Percentiles rank a stretch among this genome's conserved stretches.
Conservation (phyloP, 2,888 invertebrate genomes). For the Papilio elwesi region DNA sequence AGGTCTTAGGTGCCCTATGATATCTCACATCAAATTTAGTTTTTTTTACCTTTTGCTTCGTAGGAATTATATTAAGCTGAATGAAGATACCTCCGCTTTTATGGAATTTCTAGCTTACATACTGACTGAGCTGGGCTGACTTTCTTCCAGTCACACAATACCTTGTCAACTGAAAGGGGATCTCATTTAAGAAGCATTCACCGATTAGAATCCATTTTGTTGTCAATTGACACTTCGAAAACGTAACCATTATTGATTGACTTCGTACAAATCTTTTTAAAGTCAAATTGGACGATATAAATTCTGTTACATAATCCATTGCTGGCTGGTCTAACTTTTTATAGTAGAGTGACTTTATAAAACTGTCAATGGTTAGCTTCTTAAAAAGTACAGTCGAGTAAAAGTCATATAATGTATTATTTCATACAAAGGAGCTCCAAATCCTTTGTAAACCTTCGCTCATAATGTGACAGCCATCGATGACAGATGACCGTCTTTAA, state of each 20-base stretch:
- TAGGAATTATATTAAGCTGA: neutral
- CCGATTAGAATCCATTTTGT: slow-evolving; percentile 54
- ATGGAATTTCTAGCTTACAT: neutral
- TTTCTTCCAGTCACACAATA: slow-evolving; percentile 19
- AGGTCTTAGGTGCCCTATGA: slow-evolving; percentile 12
- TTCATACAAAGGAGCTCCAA: slow-evolving; percentile 59
- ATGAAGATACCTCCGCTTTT: neutral
- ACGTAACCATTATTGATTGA: slow-evolving; percentile 48
- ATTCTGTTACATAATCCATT: neutral
- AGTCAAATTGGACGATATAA: neutral
- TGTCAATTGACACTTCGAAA: slow-evolving; percentile 57
- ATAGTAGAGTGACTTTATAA: neutral
- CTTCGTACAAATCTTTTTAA: slow-evolving; percentile 22
- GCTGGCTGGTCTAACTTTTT: neutral
- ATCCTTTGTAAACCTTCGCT: slow-evolving; percentile 55
- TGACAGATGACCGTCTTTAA: slow-evolving; percentile 68
- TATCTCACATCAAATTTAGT: neutral
- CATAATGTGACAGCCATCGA: slow-evolving; percentile 76
- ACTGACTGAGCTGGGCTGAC: neutral
- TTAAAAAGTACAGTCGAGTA: slow-evolving; percentile 12
- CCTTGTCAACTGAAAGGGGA: slow-evolving; percentile 30
- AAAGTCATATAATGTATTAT: slow-evolving; percentile 44
- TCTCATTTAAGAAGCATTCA: slow-evolving; percentile 38
- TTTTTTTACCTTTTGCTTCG: neutral
- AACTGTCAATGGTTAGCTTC: slow-evolving; percentile 39